Evolutionary conservation across 2,797 vertebrate species (phyloP).

Genomic region (Molothrus aeneus): DNA sequence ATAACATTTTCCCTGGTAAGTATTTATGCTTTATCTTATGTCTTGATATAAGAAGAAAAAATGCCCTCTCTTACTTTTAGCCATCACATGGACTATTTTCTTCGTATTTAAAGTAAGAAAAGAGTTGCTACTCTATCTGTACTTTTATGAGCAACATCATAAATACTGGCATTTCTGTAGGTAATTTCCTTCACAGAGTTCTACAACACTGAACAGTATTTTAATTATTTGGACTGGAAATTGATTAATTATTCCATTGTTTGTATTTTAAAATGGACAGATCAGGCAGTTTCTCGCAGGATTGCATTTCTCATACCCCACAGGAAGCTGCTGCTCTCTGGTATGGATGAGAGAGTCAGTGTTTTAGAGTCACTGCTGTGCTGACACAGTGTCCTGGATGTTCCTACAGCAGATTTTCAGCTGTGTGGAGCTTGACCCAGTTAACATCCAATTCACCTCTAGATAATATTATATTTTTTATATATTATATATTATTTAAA

Average conservation of each 20-base stretch:
- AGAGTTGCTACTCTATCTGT: background rate
- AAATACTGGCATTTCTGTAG: background rate
- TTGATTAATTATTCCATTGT: background rate
- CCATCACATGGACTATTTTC: background rate
- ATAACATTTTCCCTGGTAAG: background rate
- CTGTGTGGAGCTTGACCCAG: background rate
- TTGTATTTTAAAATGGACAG: background rate
- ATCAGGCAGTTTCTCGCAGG: background rate
- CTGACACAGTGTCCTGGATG: background rate
- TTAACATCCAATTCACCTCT: conserved; percentile 45
- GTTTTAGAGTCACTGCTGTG: background rate
- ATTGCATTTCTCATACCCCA: background rate
- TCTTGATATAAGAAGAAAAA: background rate
- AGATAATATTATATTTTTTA: background rate
- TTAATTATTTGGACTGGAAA: conserved; percentile 7
- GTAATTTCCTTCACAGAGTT: background rate
- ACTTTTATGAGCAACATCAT: background rate
- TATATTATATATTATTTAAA: no score
- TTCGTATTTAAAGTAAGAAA: background rate
- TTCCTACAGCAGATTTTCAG: background rate
- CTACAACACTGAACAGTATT: background rate
- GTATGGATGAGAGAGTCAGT: conserved; percentile 40
- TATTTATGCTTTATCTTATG: background rate
- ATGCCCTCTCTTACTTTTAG: background rate
- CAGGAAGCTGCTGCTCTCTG: background rate